These are phyloP conservation scores for Drosophila paulistorum DNA, from an alignment of 1,140 invertebrate genomes.

Conservation along the genomic window DNA sequence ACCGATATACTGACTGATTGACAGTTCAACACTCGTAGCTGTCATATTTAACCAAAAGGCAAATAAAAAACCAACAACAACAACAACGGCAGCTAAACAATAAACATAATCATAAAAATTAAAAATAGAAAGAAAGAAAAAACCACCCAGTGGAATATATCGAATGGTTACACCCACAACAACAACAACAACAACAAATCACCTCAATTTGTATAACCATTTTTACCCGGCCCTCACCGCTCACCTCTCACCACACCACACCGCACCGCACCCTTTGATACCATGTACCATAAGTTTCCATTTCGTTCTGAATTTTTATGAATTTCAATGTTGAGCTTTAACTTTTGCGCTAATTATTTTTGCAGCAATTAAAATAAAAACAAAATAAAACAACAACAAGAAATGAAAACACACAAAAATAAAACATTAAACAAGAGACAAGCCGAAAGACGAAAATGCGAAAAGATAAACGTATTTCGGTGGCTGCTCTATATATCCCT, in stretches of 20 bases:
- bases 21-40: conserved; percentile 78
- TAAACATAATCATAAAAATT: conserved; percentile 22
- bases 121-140: conserved; percentile 3
- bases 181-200: too few species aligned
- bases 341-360: conserved; percentile 78
- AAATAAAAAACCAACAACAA: background rate
- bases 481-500: conserved; percentile 35
- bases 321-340: conserved; percentile 65
- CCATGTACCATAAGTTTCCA: background rate
- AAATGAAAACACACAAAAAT: conserved; percentile 9
- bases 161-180: too few species aligned
- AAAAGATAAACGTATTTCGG: conserved; percentile 1
- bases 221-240: background rate
- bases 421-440: conserved; percentile 38
- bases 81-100: conserved; percentile 6
- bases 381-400: conserved; percentile 16
- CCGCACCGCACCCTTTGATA: background rate
- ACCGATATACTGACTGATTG: conserved; percentile 71
- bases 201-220: too few species aligned
- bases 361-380: conserved; percentile 64
- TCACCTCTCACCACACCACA: background rate
- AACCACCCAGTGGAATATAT: background rate
- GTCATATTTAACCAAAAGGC: conserved; percentile 60
- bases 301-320: conserved; percentile 60
- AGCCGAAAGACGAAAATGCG: background rate